phyloP scores from a whole-genome alignment of 2,888 invertebrate species.

The Mesochorus sp. region DNA sequence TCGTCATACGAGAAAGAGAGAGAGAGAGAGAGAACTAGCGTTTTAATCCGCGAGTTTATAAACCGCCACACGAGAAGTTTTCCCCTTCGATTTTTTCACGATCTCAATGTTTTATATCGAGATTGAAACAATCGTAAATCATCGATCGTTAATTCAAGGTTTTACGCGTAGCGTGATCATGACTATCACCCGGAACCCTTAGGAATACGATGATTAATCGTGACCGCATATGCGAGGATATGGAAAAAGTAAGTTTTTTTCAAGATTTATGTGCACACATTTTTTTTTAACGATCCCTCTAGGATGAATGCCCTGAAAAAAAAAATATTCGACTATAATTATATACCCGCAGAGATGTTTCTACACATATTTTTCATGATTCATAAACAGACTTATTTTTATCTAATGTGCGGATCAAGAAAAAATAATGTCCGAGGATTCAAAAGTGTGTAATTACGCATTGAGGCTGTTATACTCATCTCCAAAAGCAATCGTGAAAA shows the following conservation, averaged over 20 bases:
- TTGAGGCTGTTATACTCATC: background rate
- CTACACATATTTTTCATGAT: no score
- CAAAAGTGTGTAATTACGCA: background rate
- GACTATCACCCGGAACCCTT: constrained; percentile 26
- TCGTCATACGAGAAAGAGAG: no score
- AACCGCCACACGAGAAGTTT: constrained; percentile 11
- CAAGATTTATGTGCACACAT: constrained; percentile 22
- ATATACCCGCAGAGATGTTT: no score
- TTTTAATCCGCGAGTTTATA: constrained; percentile 19
- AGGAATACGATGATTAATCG: constrained; percentile 4
- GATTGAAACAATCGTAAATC: constrained; percentile 59
- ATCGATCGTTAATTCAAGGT: constrained; percentile 57
- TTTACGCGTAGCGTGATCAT: constrained; percentile 30
- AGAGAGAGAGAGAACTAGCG: constrained; percentile 14
- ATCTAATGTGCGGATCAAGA: no score
- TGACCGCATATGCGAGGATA: background rate
- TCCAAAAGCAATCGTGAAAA: background rate
- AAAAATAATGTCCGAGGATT: no score
- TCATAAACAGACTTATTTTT: no score
- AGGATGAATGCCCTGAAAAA: no score
- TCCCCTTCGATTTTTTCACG: constrained; percentile 44
- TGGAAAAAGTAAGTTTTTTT: background rate
- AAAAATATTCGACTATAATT: no score
- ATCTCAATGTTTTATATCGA: constrained; percentile 22
- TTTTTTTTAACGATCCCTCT: no score